phyloP scores from a whole-genome alignment of 2,113 vertebrate species.

The Gopherus flavomarginatus region DNA sequence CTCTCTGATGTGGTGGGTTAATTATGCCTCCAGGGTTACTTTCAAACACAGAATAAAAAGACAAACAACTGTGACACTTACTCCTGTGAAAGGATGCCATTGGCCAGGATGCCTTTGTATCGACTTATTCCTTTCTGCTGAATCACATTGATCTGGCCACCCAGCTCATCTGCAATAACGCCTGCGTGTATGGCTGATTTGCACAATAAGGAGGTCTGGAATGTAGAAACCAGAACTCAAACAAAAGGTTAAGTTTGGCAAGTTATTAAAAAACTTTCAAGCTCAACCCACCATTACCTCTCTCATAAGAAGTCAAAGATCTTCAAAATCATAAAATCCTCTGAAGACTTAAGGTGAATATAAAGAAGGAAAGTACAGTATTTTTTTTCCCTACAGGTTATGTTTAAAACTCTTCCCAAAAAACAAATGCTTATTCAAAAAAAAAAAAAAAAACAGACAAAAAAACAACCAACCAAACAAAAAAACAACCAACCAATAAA shows the following conservation, averaged over 20 bases:
- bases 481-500: no score
- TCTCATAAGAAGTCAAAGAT: background rate
- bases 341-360: background rate
- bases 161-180: constrained; percentile 83
- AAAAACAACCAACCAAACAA: no score
- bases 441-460: no score
- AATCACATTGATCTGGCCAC: constrained; percentile 84
- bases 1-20: background rate
- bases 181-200: constrained; percentile 89
- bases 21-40: background rate
- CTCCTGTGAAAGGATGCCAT: constrained; percentile 84
- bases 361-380: background rate
- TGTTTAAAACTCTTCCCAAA: fast-evolving
- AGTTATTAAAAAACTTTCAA: background rate
- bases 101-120: constrained; percentile 83
- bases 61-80: constrained; percentile 70
- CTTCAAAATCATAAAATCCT: background rate
- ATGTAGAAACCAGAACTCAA: constrained; percentile 35
- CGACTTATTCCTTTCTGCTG: constrained; percentile 82
- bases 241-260: background rate
- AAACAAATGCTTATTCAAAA: background rate
- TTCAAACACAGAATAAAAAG: background rate
- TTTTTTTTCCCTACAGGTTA: background rate
- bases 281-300: fast-evolving
- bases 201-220: constrained; percentile 89